phyloP scores from a whole-genome alignment of 2,888 invertebrate genomes.

The Malacosoma neustria region DNA sequence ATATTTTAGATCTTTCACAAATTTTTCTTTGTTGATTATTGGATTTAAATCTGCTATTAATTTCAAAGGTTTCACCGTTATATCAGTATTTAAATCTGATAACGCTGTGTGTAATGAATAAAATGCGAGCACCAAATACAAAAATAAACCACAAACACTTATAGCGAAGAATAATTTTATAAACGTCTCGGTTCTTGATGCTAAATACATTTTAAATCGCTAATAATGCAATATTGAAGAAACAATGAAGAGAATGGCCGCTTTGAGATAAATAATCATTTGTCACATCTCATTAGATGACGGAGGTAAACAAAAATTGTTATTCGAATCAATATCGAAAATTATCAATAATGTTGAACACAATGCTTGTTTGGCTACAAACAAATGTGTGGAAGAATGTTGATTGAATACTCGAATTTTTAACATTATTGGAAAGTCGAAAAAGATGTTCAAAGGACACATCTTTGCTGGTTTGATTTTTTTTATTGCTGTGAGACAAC shows the following conservation, averaged over 20 bases:
- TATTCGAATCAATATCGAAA: constrained; percentile 32
- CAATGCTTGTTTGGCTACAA: background rate
- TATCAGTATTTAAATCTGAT: constrained; percentile 19
- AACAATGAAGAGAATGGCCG: constrained; percentile 22
- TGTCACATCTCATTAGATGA: constrained; percentile 22
- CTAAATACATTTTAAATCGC: constrained; percentile 29
- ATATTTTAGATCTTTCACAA: constrained; percentile 29
- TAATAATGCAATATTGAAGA: constrained; percentile 12
- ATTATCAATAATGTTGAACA: constrained; percentile 2
- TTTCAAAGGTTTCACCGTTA: constrained; percentile 13
- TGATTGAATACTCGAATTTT: too few relatives aligned
- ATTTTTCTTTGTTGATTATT: constrained; percentile 6
- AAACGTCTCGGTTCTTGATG: constrained; percentile 35
- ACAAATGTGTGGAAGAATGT: too few relatives aligned
- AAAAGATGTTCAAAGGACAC: too few relatives aligned
- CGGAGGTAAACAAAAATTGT: constrained; percentile 37
- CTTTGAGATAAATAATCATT: constrained; percentile 27
- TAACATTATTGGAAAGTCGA: too few relatives aligned
- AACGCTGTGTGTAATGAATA: constrained; percentile 44
- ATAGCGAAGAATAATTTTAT: constrained; percentile 52
- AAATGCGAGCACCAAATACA: constrained; percentile 42
- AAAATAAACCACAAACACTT: constrained; percentile 39
- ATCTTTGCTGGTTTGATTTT: too few relatives aligned
- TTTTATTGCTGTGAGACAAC: too few relatives aligned
- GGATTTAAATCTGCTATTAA: constrained; percentile 7